These are phyloP conservation scores for Temnopleurus reevesii DNA, from an alignment of 53 echinoderm and acorn worm species.

Conservation along the genomic window DNA sequence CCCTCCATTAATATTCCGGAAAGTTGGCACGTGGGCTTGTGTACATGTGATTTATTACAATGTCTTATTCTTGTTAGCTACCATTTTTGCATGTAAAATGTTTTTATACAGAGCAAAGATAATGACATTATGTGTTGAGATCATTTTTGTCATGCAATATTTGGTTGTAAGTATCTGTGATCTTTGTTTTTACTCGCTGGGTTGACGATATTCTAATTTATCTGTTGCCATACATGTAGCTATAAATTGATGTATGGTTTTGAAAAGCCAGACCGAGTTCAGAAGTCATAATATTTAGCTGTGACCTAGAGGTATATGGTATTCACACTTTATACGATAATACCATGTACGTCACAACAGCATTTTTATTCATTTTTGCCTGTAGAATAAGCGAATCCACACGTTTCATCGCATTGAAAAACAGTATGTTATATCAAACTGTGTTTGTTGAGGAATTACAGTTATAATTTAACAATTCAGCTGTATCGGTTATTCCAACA, in stretches of 20 bases:
- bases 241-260: neutral
- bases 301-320: too few species aligned
- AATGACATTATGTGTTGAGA: neutral
- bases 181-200: neutral
- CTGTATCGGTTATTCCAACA: neutral
- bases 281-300: too few species aligned
- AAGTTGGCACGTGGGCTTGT: neutral
- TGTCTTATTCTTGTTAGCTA: neutral
- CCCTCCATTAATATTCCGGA: neutral
- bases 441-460: too few species aligned
- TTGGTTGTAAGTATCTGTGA: neutral
- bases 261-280: neutral
- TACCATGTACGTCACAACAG: too few species aligned
- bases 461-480: neutral
- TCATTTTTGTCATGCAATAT: constrained; percentile 3
- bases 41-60: neutral
- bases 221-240: neutral
- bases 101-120: neutral
- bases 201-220: neutral
- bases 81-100: neutral
- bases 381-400: too few species aligned
- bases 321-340: too few species aligned
- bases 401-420: too few species aligned
- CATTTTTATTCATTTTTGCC: too few species aligned
- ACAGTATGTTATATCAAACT: too few species aligned